phyloP scores from a whole-genome alignment of 2,797 vertebrate genomes.

The Tiaroga cobitis region DNA sequence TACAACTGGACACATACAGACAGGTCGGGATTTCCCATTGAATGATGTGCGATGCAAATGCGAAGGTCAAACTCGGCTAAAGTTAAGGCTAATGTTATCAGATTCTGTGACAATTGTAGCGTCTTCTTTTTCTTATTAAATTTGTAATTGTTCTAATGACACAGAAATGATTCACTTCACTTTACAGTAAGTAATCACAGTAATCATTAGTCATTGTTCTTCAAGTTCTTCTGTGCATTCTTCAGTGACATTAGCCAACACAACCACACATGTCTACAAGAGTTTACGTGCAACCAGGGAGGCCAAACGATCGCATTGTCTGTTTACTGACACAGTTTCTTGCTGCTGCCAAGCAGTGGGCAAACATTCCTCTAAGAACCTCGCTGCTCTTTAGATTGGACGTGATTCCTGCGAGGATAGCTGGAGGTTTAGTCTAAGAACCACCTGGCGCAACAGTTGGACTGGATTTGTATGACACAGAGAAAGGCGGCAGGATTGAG shows the following conservation, averaged over 20 bases:
- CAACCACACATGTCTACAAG: slow-evolving; percentile 8
- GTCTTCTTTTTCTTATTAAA: not conserved
- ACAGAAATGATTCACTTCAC: not conserved
- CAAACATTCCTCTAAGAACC: slow-evolving; percentile 25
- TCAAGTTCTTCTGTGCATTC: not conserved
- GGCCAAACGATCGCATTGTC: slow-evolving; percentile 10
- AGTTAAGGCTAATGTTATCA: slow-evolving; percentile 35
- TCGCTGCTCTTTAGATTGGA: slow-evolving; percentile 36
- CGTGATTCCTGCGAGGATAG: slow-evolving; percentile 39
- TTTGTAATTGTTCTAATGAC: not conserved
- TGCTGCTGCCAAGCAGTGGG: slow-evolving; percentile 25
- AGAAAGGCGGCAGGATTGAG: slow-evolving; percentile 46
- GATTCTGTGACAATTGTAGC: slow-evolving; percentile 24
- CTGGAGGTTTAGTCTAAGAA: slow-evolving; percentile 49
- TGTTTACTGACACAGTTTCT: slow-evolving; percentile 43
- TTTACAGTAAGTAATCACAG: not conserved
- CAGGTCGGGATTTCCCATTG: slow-evolving; percentile 39
- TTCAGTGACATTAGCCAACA: not conserved
- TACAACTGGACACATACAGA: not conserved
- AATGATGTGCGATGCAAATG: slow-evolving; percentile 40
- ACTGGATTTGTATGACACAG: slow-evolving; percentile 47
- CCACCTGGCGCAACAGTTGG: slow-evolving; percentile 60
- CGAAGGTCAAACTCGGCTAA: slow-evolving; percentile 18
- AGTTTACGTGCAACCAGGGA: not conserved
- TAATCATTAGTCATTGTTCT: slow-evolving; percentile 11